These are phyloP conservation scores for Molossus alvarezi DNA, from an alignment of 2,797 vertebrate species.

Conservation along the genomic window DNA sequence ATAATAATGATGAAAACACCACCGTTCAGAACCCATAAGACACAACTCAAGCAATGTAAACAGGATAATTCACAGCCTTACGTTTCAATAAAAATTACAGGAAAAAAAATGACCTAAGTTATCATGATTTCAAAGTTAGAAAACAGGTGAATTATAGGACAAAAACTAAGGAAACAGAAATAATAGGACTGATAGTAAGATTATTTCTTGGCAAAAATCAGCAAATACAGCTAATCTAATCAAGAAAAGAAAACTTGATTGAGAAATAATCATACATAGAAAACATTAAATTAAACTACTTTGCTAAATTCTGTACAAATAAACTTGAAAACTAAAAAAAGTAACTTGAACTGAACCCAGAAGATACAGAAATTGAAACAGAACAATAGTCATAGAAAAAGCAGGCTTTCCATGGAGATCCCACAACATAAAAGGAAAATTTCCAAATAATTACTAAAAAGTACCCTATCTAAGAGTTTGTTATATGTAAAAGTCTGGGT, in stretches of 20 bases:
- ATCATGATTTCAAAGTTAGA: slow-evolving; percentile 20
- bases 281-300: not conserved
- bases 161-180: not conserved
- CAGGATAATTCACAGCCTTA: not conserved
- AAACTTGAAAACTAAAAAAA: not conserved
- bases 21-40: not conserved
- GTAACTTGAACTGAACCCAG: not conserved
- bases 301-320: slow-evolving; percentile 17
- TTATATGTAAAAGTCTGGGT: not conserved
- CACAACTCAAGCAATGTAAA: not conserved
- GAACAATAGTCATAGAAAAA: not conserved
- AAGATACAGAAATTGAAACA: not conserved
- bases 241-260: not conserved
- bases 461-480: not conserved
- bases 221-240: not conserved
- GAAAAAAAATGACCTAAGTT: slow-evolving; percentile 21
- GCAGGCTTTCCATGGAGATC: not conserved
- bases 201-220: not conserved
- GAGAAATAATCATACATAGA: not conserved
- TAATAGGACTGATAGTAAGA: not conserved
- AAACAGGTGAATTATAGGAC: not conserved
- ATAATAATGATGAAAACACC: not conserved
- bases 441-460: not conserved
- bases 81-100: slow-evolving; percentile 8
- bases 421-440: not conserved